Percentiles rank a stretch among this genome's conserved stretches.
Evolutionary conservation across 2,113 vertebrate genomes (phyloP).

Genomic region (Smithornis capensis): DNA sequence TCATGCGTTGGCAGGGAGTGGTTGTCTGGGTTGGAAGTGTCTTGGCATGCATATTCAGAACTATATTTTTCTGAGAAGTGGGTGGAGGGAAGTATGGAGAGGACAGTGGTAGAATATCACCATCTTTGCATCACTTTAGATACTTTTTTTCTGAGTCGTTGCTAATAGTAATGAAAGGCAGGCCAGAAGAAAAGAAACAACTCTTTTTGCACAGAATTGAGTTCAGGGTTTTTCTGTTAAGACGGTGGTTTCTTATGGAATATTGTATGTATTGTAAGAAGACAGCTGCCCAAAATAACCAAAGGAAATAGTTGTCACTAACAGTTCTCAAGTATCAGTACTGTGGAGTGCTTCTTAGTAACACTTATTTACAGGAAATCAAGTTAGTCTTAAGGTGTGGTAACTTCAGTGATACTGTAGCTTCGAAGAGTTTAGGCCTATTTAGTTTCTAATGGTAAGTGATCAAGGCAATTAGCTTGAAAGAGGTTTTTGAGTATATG

Average conservation of each 20-base stretch:
- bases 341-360: background rate
- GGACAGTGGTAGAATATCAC: background rate
- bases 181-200: background rate
- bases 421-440: background rate
- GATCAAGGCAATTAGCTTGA: background rate
- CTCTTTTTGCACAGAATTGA: slow-evolving; percentile 12
- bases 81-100: background rate
- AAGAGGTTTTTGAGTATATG: background rate
- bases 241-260: background rate
- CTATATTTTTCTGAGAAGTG: slow-evolving; percentile 38
- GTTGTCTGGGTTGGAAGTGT: slow-evolving; percentile 49
- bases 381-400: background rate
- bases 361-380: background rate
- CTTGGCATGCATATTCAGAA: slow-evolving; percentile 34
- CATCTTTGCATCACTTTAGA: slow-evolving; percentile 49
- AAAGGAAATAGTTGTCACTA: background rate
- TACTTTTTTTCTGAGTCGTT: slow-evolving; percentile 71
- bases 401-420: background rate
- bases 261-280: background rate
- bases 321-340: rapidly evolving
- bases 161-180: slow-evolving; percentile 62
- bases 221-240: background rate
- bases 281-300: background rate
- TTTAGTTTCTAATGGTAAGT: background rate
- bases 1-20: slow-evolving; percentile 61